phyloP scores from a whole-genome alignment of 2,113 vertebrate genomes.

The Ovibos moschatus region DNA sequence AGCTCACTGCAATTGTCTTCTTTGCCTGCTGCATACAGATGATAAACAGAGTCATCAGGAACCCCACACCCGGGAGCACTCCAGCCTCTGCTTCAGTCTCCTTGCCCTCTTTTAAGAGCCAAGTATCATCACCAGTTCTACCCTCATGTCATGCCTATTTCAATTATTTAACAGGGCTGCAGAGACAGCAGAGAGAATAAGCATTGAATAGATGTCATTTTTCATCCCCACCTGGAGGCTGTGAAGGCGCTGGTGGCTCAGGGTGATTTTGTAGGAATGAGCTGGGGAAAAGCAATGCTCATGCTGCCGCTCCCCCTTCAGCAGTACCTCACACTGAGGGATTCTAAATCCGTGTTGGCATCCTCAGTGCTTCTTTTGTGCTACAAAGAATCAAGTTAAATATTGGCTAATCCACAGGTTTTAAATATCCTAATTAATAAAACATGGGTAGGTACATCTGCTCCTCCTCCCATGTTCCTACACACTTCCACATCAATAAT shows the following conservation, averaged over 20 bases:
- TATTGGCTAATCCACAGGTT: slow-evolving; percentile 26
- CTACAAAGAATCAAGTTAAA: neutral
- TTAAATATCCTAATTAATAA: slow-evolving; percentile 33
- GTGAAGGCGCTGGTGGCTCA: neutral
- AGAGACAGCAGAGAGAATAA: slow-evolving; percentile 34
- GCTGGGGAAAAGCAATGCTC: neutral
- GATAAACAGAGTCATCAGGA: neutral
- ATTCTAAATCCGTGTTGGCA: neutral
- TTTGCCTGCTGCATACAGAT: neutral
- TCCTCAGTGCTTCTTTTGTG: neutral
- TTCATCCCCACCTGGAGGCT: slow-evolving; percentile 1
- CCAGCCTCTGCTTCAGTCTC: neutral
- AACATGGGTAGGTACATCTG: neutral
- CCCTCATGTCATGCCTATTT: neutral
- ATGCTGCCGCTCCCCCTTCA: neutral
- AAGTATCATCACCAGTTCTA: neutral
- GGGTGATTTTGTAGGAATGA: neutral
- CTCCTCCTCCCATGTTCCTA: neutral
- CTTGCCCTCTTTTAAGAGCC: neutral
- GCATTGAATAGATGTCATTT: slow-evolving; percentile 10
- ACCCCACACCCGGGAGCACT: neutral
- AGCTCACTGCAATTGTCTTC: neutral
- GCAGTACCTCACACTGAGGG: neutral
- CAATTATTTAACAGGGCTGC: slow-evolving; percentile 18
- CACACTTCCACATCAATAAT: neutral